A percentile compares a stretch with the other conserved stretches of the same genome.
These are phyloP conservation scores for Erethizon dorsatum DNA, from an alignment of 2,797 vertebrate genomes.

Conservation along the genomic window DNA sequence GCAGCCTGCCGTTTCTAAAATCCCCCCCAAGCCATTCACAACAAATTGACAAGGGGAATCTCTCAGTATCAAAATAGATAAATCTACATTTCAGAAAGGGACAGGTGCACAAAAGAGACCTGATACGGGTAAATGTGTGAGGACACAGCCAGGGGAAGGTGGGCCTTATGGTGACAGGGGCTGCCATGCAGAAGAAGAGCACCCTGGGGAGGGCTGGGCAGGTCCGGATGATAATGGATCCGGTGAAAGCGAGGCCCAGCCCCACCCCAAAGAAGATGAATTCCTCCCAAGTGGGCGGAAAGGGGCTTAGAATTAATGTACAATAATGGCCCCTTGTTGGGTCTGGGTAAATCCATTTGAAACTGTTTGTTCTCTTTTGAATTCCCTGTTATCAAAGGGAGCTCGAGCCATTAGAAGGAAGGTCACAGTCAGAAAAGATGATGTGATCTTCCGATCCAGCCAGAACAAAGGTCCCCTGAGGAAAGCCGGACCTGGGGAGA, in stretches of 20 bases:
- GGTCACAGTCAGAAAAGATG: neutral
- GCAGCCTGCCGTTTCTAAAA: too few species aligned
- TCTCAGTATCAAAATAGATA: neutral
- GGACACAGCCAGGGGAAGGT: neutral
- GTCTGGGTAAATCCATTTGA: conserved; percentile 1
- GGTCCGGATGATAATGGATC: neutral
- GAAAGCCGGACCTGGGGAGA: neutral
- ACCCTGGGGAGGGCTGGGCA: fast-evolving
- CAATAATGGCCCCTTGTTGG: neutral
- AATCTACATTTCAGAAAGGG: neutral
- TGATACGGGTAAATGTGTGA: neutral
- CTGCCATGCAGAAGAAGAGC: neutral
- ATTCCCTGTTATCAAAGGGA: conserved; percentile 21
- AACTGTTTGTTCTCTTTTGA: conserved; percentile 41
- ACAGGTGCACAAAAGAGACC: neutral
- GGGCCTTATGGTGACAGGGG: neutral
- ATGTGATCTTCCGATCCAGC: neutral
- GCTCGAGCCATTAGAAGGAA: neutral
- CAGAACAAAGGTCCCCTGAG: neutral
- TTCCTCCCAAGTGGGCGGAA: neutral
- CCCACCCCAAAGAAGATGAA: neutral
- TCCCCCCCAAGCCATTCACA: neutral
- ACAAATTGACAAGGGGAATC: neutral
- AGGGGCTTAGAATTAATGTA: neutral
- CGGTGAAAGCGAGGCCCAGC: neutral